phyloP scores from a whole-genome alignment of 2,113 vertebrate genomes.

The Rhinolophus sinicus region DNA sequence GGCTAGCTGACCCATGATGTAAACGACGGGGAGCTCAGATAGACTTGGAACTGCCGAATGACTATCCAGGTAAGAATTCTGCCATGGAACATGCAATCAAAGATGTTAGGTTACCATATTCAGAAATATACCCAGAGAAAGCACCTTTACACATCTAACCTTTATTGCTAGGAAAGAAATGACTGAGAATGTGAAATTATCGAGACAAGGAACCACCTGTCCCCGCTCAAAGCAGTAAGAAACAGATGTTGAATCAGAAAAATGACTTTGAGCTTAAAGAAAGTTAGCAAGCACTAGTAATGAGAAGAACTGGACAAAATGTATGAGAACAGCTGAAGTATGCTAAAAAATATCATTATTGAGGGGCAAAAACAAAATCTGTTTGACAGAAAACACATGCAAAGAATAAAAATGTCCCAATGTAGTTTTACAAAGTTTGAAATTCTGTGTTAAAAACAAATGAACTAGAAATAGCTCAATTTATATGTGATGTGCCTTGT shows the following conservation, averaged over 20 bases:
- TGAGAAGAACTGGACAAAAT: neutral
- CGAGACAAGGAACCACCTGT: neutral
- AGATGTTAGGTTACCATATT: neutral
- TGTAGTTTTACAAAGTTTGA: neutral
- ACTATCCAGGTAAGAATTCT: neutral
- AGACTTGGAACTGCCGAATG: neutral
- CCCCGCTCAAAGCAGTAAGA: neutral
- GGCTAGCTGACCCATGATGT: neutral
- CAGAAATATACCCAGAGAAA: constrained; percentile 11
- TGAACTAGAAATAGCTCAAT: neutral
- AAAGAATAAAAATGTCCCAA: neutral
- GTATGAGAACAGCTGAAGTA: neutral
- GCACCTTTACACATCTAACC: neutral
- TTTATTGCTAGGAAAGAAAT: neutral
- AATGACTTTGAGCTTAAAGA: neutral
- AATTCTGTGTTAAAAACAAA: constrained; percentile 31
- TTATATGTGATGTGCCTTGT: neutral
- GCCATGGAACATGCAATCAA: neutral
- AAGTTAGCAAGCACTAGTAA: neutral
- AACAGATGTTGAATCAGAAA: constrained; percentile 4
- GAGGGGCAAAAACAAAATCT: neutral
- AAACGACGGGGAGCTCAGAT: neutral
- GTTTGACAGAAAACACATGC: neutral
- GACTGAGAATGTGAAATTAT: neutral
- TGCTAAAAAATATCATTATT: neutral